Percentiles rank a stretch among this genome's conserved stretches.
Conservation (phyloP, 2,113 vertebrate species). For the Emydocephalus ijimae region DNA sequence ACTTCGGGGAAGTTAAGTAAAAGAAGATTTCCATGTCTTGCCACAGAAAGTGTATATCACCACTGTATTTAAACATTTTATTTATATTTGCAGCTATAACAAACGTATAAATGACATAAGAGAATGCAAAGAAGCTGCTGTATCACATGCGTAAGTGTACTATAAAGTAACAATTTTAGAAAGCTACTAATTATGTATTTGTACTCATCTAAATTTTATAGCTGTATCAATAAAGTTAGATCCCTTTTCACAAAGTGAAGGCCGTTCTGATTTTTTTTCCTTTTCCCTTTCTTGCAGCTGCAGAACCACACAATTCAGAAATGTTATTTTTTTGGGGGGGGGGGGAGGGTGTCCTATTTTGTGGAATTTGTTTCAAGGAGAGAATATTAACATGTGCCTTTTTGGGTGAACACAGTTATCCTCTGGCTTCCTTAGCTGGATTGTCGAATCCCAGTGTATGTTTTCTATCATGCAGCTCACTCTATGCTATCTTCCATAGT, state of each 20-base stretch:
- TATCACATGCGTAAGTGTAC: conserved; percentile 91
- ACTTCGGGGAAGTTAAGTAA: not conserved
- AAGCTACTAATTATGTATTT: not conserved
- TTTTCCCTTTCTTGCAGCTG: not conserved
- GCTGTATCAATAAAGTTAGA: not conserved
- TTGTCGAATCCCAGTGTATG: not conserved
- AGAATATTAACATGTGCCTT: not conserved
- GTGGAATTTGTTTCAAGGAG: not conserved
- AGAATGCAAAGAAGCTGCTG: conserved; percentile 95
- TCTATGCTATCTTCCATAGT: not conserved
- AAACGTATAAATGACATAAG: conserved; percentile 98
- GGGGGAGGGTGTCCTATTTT: not conserved
- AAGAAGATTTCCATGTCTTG: not conserved
- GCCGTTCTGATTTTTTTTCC: not conserved
- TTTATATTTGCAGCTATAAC: conserved; percentile 84
- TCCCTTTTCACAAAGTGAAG: not conserved
- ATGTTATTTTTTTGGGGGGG: not conserved
- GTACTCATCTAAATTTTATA: not conserved
- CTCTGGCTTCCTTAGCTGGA: too few species aligned
- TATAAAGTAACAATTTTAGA: not conserved
- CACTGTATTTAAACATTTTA: rapidly evolving
- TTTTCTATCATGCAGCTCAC: not conserved
- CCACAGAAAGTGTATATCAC: not conserved
- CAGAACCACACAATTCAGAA: not conserved
- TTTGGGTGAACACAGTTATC: not conserved